Evolutionary conservation across 37 sponge, comb jelly and placozoan genomes (phyloP).

Genomic region (Lycopodina hypogea): DNA sequence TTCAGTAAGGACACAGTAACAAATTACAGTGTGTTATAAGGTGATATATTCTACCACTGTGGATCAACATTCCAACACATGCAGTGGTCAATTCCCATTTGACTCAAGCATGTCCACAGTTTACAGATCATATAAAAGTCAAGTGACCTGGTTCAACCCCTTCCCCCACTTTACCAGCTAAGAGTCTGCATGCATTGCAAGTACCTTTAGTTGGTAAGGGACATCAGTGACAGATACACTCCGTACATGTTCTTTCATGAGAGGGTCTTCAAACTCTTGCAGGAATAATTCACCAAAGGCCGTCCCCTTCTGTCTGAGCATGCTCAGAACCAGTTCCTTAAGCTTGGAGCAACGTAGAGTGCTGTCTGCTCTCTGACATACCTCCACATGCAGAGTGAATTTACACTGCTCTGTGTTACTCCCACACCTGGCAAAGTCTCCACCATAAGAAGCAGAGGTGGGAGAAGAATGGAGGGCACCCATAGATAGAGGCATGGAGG

Average conservation of each 20-base stretch:
- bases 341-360: slow-evolving; percentile 29
- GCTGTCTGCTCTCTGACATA: slow-evolving; percentile 54
- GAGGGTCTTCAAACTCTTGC: slow-evolving; percentile 76
- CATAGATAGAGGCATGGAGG: neutral
- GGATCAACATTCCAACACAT: no score
- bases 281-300: slow-evolving; percentile 46
- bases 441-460: neutral
- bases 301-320: slow-evolving; percentile 18
- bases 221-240: slow-evolving; percentile 53
- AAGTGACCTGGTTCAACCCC: no score
- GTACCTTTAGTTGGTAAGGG: slow-evolving; percentile 6
- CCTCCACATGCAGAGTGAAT: slow-evolving; percentile 58
- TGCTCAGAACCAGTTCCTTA: slow-evolving; percentile 22
- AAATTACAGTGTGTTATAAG: no score
- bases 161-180: no score
- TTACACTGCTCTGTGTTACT: neutral
- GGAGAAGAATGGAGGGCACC: neutral
- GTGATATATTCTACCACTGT: no score
- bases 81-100: no score
- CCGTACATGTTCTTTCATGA: slow-evolving; percentile 68
- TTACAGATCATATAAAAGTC: no score
- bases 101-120: no score
- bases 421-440: neutral
- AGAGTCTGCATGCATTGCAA: no score
- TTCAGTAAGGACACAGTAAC: no score